Base-by-base conservation (phyloP, 2,113 vertebrate species). In the Sapajus apella region DNA sequence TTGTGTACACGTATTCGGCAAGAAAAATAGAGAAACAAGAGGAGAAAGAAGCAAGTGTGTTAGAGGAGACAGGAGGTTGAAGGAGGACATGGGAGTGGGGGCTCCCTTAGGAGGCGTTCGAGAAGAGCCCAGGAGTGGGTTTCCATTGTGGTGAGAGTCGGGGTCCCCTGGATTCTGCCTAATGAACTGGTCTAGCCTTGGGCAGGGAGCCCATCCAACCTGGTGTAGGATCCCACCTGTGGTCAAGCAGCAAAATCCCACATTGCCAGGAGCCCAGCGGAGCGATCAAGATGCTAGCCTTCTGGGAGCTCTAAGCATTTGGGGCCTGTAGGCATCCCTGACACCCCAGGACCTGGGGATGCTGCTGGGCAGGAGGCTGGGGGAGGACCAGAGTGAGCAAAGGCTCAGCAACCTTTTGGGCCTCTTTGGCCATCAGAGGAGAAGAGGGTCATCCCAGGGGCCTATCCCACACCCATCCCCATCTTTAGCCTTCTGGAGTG, bases 21-120 rank as follows among this genome's bases (percentile, higher is more conserved):
- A 91, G 85, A 84, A 87, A 88, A n/a, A 12, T 3, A 21, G n/a
- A 75, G 47, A 90, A 52, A 43, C 47, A 30, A 76, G 14, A 37
- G 1, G 13, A 10, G 20, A 37, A 17, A 40, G 66, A 61, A n/a
- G 13, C 3, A 18, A 27, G 10, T 43, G 12, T 23, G 2, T 43
- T 75, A 56, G 52, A 68, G 90, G 90, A 82, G 66, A 32, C 87
- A 70, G 6, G 8, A 5, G 16, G 6, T 10, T 79, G 13, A 72
- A 58, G 52, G 83, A 80, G 66, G 80, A n/a, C 6, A 30, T 18
- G 32, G 6, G 13, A 14, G 7, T 23, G 27, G 5, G 14, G 20
- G 3, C 3, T 35, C 20, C 50, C 32, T 43, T 14, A 4, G 37
- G 64, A 25, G 25, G 16, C 9, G 9, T n/a, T 27, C 0, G 2